A percentile compares a stretch with the other conserved stretches of the same genome.
phyloP scores from a whole-genome alignment of 2,113 vertebrate species.

The Pachyramphus minor region DNA sequence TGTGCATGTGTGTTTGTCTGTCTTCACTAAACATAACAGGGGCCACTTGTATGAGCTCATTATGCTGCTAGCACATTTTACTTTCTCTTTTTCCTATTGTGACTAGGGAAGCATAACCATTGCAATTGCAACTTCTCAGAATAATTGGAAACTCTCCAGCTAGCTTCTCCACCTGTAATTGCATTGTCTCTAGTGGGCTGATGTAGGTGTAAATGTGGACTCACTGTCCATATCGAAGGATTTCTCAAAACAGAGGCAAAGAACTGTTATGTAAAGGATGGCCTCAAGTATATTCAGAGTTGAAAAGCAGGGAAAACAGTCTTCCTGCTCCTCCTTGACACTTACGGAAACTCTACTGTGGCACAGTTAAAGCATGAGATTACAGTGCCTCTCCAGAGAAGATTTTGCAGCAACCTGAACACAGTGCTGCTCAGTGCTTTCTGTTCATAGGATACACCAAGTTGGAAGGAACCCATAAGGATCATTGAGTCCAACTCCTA shows the following conservation, averaged over 20 bases:
- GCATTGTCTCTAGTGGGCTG: neutral
- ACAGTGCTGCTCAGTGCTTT: neutral
- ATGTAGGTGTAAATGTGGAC: neutral
- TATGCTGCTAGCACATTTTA: neutral
- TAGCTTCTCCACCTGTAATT: neutral
- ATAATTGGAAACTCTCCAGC: slow-evolving; percentile 29
- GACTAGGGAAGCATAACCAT: neutral
- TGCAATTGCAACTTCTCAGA: neutral
- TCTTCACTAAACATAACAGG: neutral
- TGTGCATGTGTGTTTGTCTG: neutral
- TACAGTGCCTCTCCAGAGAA: neutral
- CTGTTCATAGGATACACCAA: neutral
- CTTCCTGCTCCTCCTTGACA: neutral
- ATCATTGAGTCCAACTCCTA: neutral
- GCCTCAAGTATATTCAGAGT: neutral
- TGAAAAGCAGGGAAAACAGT: neutral
- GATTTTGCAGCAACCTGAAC: neutral
- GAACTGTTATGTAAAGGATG: neutral
- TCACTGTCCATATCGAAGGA: neutral
- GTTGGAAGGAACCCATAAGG: neutral
- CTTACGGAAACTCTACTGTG: neutral
- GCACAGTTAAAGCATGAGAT: neutral
- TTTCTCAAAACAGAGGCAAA: neutral
- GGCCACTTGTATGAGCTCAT: neutral
- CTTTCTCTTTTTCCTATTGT: neutral